phyloP scores from a whole-genome alignment of 1,140 invertebrate species.

The Adoxophyes honmai region DNA sequence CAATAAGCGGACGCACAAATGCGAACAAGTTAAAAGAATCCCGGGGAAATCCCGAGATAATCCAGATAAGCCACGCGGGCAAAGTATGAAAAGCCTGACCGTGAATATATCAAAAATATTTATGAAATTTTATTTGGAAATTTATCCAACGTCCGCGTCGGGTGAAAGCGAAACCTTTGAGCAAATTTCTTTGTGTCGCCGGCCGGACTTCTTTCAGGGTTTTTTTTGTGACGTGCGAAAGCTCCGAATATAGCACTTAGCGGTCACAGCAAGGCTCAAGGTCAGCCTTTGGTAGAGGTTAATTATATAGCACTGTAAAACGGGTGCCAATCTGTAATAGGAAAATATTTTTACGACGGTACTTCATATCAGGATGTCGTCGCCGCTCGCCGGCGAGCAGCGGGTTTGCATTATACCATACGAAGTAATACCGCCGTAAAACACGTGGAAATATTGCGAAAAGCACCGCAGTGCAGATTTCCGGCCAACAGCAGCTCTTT shows the following conservation, averaged over 20 bases:
- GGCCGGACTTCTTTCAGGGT: constrained; percentile 16
- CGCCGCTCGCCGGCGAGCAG: too few relatives aligned
- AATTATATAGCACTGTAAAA: too few relatives aligned
- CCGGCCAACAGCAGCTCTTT: neutral
- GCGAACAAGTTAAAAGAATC: constrained; percentile 62
- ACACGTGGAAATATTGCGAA: neutral
- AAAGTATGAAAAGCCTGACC: constrained; percentile 68
- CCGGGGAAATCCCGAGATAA: constrained; percentile 55
- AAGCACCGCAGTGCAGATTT: constrained; percentile 1
- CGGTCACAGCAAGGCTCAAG: too few relatives aligned
- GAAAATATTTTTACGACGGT: too few relatives aligned
- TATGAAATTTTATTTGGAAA: constrained; percentile 60
- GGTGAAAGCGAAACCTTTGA: constrained; percentile 35
- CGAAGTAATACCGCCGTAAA: neutral
- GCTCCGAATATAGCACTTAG: too few relatives aligned
- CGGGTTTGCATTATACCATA: neutral
- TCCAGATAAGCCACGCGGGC: constrained; percentile 69
- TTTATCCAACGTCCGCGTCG: constrained; percentile 38
- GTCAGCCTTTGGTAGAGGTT: too few relatives aligned
- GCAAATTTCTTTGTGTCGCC: constrained; percentile 33
- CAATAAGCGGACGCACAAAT: constrained; percentile 61
- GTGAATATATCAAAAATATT: constrained; percentile 71
- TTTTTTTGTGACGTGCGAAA: neutral
- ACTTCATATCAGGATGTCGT: too few relatives aligned
- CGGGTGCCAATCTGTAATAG: too few relatives aligned